These are phyloP conservation scores for Cheilosia soror DNA, from an alignment of 2,888 invertebrate genomes.

Conservation along the genomic window DNA sequence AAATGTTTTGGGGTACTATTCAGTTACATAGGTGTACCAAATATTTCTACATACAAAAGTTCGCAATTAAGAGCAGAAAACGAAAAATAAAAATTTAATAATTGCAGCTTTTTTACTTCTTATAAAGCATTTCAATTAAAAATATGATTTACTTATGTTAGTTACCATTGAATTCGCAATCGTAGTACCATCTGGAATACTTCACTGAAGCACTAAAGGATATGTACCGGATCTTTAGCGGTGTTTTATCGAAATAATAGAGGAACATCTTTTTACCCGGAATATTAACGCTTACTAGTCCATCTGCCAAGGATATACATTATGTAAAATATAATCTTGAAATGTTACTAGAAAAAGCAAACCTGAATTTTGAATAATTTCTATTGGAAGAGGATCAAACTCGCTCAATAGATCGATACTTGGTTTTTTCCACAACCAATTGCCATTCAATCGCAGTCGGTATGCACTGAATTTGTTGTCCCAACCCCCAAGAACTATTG, in stretches of 20 bases:
- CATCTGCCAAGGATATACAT: not conserved
- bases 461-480: not conserved
- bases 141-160: not conserved
- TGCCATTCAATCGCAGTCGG: not conserved
- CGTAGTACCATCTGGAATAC: conserved; percentile 5
- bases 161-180: not conserved
- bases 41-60: no score
- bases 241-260: conserved; percentile 4
- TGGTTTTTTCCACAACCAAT: not conserved
- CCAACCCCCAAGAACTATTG: not conserved
- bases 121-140: no score
- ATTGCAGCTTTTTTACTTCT: no score
- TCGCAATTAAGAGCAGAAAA: no score
- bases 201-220: not conserved
- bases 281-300: not conserved
- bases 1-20: no score
- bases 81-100: no score
- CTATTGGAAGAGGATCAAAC: conserved; percentile 1
- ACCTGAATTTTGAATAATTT: conserved; percentile 1
- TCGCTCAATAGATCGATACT: not conserved
- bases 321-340: not conserved
- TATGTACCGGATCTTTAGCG: not conserved
- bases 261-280: conserved; percentile 8
- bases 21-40: no score
- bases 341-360: no score